phyloP scores from a whole-genome alignment of 2,888 invertebrate genomes.

The Rotaria socialis region DNA sequence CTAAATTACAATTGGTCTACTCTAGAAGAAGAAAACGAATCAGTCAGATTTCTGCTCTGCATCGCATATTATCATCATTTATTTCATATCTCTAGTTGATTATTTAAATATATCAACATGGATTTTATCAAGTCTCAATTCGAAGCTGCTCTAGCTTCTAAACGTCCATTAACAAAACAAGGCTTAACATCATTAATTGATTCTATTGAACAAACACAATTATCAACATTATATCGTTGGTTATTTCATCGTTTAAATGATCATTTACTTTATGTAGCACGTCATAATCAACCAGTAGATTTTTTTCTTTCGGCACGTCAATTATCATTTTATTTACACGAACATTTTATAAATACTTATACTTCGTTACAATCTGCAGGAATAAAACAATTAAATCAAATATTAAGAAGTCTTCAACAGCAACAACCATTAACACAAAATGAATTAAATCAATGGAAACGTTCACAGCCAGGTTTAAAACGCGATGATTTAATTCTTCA shows the following conservation, averaged over 20 bases:
- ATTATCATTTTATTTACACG: slow-evolving; percentile 15
- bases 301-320: background rate
- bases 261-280: background rate
- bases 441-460: slow-evolving; percentile 27
- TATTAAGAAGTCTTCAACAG: slow-evolving; percentile 13
- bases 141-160: background rate
- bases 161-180: slow-evolving; percentile 5
- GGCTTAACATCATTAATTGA: background rate
- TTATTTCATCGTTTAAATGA: slow-evolving; percentile 32
- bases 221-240: background rate
- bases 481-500: background rate
- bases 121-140: background rate
- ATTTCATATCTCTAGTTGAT: too few relatives aligned
- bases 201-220: background rate
- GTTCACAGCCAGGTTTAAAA: background rate
- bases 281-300: background rate
- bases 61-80: background rate
- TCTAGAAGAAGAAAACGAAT: background rate
- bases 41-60: background rate
- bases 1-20: background rate
- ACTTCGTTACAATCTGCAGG: background rate
- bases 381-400: slow-evolving; percentile 21
- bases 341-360: background rate
- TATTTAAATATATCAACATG: background rate
- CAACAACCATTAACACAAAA: background rate